Evolutionary conservation across 1,140 invertebrate species (phyloP).

Genomic region (Nasonia giraulti): DNA sequence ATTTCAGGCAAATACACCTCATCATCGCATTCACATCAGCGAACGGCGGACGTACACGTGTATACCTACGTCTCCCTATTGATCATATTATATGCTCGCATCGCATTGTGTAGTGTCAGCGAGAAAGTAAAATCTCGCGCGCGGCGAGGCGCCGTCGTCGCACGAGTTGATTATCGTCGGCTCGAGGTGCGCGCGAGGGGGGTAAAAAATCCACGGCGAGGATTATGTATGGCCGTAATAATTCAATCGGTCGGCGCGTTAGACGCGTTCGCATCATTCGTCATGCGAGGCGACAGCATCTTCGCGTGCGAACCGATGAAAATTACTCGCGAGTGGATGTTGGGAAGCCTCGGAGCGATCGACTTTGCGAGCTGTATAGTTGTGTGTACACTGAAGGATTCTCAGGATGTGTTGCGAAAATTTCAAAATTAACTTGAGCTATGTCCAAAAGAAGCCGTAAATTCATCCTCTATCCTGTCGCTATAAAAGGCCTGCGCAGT

Average conservation of each 20-base stretch:
- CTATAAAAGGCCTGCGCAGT: no score
- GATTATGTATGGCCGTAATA: conserved; percentile 48
- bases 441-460: no score
- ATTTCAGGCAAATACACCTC: neutral
- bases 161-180: conserved; percentile 41
- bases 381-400: neutral
- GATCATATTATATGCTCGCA: neutral
- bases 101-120: conserved; percentile 15
- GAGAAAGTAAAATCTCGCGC: conserved; percentile 33
- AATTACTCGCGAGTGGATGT: neutral
- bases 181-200: neutral
- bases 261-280: conserved; percentile 38
- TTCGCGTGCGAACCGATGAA: conserved; percentile 28
- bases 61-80: neutral
- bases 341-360: neutral
- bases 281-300: conserved; percentile 33
- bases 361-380: neutral
- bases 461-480: no score
- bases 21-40: neutral
- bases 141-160: neutral
- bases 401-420: conserved; percentile 1
- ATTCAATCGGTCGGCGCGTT: conserved; percentile 47
- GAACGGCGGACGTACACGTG: neutral
- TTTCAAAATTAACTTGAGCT: no score
- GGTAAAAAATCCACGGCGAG: neutral